Percentiles rank a stretch among this genome's conserved stretches.
phyloP scores from a whole-genome alignment of 1,140 invertebrate genomes.

The Lamellibrachia luymesi region DNA sequence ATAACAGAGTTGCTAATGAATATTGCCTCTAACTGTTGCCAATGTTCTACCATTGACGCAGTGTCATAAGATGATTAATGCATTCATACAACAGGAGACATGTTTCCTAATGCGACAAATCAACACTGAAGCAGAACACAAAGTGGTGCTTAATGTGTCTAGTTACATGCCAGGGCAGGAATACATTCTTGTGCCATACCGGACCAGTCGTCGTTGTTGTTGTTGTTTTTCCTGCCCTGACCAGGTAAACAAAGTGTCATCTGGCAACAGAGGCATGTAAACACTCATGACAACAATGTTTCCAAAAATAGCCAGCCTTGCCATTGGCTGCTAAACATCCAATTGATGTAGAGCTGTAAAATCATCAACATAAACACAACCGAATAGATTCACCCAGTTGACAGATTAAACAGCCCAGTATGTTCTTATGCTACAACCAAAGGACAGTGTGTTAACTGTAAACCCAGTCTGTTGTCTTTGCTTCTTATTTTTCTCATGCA shows the following conservation, averaged over 20 bases:
- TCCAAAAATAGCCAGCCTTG: neutral
- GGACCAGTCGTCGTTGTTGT: neutral
- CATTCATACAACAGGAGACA: neutral
- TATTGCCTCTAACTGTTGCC: neutral
- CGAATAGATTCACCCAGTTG: too few species aligned
- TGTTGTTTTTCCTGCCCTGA: neutral
- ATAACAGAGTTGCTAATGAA: neutral
- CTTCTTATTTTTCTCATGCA: neutral
- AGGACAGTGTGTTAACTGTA: neutral
- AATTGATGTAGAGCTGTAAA: neutral
- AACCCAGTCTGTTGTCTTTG: neutral
- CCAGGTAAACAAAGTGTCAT: neutral
- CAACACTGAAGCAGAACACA: neutral
- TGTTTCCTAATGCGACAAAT: neutral
- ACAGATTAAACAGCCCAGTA: too few species aligned
- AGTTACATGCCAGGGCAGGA: neutral
- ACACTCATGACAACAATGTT: neutral
- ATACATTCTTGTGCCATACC: neutral
- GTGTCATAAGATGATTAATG: neutral
- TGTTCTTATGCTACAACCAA: neutral
- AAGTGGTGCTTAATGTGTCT: neutral
- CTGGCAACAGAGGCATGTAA: neutral
- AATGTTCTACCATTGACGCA: neutral
- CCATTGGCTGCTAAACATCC: neutral
- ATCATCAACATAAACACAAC: neutral